Evolutionary conservation across 2,888 invertebrate genomes (phyloP).

Genomic region (Rhamnusium bicolor): DNA sequence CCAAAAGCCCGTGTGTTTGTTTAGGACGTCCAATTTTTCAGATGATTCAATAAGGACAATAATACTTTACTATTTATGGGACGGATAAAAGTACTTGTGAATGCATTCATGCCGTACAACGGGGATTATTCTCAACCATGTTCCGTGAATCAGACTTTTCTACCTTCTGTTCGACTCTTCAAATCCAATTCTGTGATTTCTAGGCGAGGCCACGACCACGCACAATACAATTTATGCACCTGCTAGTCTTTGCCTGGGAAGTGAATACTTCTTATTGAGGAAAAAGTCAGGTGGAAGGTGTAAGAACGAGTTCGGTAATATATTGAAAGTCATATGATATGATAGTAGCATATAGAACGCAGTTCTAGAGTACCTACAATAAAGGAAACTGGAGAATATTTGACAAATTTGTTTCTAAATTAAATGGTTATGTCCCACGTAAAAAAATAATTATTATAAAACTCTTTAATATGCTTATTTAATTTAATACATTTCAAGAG

Average conservation of each 20-base stretch:
- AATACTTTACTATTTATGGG: slow-evolving; percentile 63
- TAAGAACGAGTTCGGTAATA: slow-evolving; percentile 1
- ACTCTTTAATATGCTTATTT: no score
- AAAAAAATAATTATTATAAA: no score
- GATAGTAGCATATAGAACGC: neutral
- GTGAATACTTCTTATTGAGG: neutral
- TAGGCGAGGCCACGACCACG: neutral
- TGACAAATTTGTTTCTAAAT: no score
- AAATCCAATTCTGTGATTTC: slow-evolving; percentile 47
- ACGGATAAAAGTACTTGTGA: slow-evolving; percentile 62
- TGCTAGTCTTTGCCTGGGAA: slow-evolving; percentile 22
- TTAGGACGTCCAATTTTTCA: slow-evolving; percentile 66
- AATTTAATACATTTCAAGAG: no score
- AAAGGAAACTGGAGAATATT: neutral
- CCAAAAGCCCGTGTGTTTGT: slow-evolving; percentile 60
- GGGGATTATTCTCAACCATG: slow-evolving; percentile 50
- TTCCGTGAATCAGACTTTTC: slow-evolving; percentile 37
- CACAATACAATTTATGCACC: slow-evolving; percentile 21
- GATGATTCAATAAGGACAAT: slow-evolving; percentile 65
- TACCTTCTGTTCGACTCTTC: slow-evolving; percentile 47
- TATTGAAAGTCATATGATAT: neutral
- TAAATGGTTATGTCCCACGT: no score
- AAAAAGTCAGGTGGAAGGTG: slow-evolving; percentile 21
- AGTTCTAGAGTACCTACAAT: neutral
- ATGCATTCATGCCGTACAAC: slow-evolving; percentile 56